Conservation (phyloP, 1,140 invertebrate species). For the Periplaneta americana region DNA sequence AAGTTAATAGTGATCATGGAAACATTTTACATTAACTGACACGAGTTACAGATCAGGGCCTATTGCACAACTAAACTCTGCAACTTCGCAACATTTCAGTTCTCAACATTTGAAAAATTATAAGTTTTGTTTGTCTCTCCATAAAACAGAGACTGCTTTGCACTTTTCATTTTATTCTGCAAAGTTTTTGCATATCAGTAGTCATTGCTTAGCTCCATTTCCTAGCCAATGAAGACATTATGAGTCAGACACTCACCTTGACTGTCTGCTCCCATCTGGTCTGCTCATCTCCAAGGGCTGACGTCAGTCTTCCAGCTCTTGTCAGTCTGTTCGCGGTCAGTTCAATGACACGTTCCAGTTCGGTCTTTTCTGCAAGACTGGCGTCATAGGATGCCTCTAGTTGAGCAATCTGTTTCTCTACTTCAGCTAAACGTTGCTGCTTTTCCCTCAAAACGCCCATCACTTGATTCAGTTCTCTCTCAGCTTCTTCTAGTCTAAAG, state of each 20-base stretch:
- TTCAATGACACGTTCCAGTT: conserved; percentile 57
- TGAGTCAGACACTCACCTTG: too few species aligned
- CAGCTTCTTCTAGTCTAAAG: conserved; percentile 63
- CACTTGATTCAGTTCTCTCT: conserved; percentile 64
- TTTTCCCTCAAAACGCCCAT: conserved; percentile 73
- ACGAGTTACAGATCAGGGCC: neutral
- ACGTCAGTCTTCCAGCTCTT: conserved; percentile 74
- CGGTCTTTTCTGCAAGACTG: conserved; percentile 49
- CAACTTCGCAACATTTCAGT: too few species aligned
- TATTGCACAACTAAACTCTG: neutral
- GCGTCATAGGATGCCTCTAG: conserved; percentile 61
- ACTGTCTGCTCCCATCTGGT: conserved; percentile 73
- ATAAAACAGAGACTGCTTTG: too few species aligned
- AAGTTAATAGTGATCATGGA: too few species aligned
- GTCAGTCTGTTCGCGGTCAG: conserved; percentile 70
- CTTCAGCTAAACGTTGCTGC: conserved; percentile 66
- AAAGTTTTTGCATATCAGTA: too few species aligned
- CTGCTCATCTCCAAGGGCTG: conserved; percentile 79
- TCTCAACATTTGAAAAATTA: too few species aligned
- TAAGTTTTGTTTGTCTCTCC: too few species aligned
- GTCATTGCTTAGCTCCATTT: too few species aligned
- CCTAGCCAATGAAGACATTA: too few species aligned
- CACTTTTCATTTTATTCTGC: too few species aligned
- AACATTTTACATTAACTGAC: too few species aligned
- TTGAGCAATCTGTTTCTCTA: conserved; percentile 60